Evolutionary conservation across 1,140 invertebrate genomes (phyloP).

Genomic region (Drosophila kohkoa): DNA sequence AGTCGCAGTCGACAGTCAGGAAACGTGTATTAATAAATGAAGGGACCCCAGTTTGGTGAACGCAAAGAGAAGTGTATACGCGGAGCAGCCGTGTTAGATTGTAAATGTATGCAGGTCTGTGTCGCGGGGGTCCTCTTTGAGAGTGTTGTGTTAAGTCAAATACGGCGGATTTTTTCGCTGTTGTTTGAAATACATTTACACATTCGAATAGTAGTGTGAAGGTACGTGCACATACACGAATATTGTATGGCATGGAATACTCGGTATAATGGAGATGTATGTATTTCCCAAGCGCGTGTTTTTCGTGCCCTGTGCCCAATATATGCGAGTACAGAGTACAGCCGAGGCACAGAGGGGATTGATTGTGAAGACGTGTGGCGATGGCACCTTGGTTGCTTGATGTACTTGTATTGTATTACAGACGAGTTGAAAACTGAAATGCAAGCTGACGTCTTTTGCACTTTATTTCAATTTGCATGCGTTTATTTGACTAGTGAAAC

Average conservation of each 20-base stretch:
- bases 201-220: slow-evolving; percentile 5
- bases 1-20: not conserved
- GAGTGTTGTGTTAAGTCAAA: slow-evolving; percentile 25
- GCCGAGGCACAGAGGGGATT: not conserved
- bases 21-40: slow-evolving; percentile 46
- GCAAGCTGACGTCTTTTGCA: slow-evolving; percentile 48
- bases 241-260: slow-evolving; percentile 2
- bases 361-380: slow-evolving; percentile 12
- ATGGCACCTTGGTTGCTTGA: not conserved
- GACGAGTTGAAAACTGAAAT: slow-evolving; percentile 21
- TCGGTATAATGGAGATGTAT: slow-evolving; percentile 7
- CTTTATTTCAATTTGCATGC: slow-evolving; percentile 53
- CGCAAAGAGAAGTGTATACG: not conserved
- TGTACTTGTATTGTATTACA: slow-evolving; percentile 29
- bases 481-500: slow-evolving; percentile 27
- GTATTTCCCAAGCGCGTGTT: slow-evolving; percentile 26
- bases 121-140: not conserved
- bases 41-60: not conserved
- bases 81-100: slow-evolving; percentile 4
- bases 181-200: not conserved
- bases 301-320: slow-evolving; percentile 10
- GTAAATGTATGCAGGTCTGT: slow-evolving; percentile 33
- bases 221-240: not conserved
- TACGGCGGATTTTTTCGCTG: slow-evolving; percentile 10
- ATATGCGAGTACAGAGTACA: slow-evolving; percentile 1